These are phyloP conservation scores for Ctenomys sociabilis DNA, from an alignment of 2,113 vertebrate species.

Conservation along the genomic window DNA sequence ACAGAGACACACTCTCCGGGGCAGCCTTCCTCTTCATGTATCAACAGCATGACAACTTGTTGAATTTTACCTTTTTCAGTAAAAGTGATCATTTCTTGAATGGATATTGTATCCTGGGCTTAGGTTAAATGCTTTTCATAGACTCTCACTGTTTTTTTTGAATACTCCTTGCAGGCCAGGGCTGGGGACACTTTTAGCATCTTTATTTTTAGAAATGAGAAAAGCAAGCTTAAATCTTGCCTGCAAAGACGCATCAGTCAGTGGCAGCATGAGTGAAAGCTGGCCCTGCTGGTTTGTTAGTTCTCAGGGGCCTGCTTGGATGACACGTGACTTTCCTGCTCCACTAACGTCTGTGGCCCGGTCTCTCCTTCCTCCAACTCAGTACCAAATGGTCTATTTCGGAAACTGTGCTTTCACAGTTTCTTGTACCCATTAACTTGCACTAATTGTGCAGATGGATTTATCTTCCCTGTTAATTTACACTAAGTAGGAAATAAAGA, in stretches of 20 bases:
- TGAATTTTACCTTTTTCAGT: neutral
- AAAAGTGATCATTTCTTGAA: neutral
- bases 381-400: neutral
- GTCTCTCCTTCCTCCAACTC: neutral
- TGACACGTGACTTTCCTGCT: neutral
- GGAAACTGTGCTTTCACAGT: neutral
- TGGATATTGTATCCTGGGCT: neutral
- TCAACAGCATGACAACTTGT: neutral
- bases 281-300: neutral
- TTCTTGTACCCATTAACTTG: neutral
- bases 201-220: neutral
- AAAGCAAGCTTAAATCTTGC: neutral
- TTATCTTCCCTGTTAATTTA: conserved; percentile 9
- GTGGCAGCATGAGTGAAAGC: neutral
- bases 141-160: no score
- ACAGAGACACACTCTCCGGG: neutral
- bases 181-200: neutral
- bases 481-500: conserved; percentile 2
- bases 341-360: neutral
- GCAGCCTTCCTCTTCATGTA: neutral
- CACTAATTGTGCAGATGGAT: neutral
- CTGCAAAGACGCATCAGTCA: neutral
- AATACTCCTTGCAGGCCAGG: neutral
- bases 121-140: neutral
- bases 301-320: neutral